Evolutionary conservation across 2,113 vertebrate genomes (phyloP), one percentile per base, ranked within the genome.

Genomic region (Oncorhynchus clarkii): DNA sequence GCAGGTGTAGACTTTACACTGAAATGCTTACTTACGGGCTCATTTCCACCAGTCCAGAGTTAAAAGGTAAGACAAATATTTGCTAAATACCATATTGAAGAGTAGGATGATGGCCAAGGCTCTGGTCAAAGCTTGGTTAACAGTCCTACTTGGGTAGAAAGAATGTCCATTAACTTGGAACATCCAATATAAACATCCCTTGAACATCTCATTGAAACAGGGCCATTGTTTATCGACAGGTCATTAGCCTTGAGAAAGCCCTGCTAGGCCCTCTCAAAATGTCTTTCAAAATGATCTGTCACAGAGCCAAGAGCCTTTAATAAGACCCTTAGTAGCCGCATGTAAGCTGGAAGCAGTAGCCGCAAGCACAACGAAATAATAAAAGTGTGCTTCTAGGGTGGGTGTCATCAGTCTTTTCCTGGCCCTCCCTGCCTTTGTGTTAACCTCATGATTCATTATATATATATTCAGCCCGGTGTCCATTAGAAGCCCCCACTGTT

Each of bases 391-490:
- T 49, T 39, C 71, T 31, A 24, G 18, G 1, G 70, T 1, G 31
- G 82, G 82, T 76, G 27, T 24, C 39, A 48, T 76, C 82, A 83
- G 87, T 86, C 84, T 68, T 71, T 49, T 67, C 66, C 51, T 4
- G 76, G 82, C 62, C 79, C 77, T 34, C 54, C 68, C 27, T 31
- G 67, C 5, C 8, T 39, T 3, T 76, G 45, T 76, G 78, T 80
- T 75, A 80, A 85, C 85, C 85, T 80, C 29, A 14, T 16, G 54
- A 67, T 77, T 80, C 71, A 51, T 72, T 71, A 45, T 72, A 18
- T 34, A 20, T 39, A 71, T 88, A 87, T 77, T 86, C 81, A 77
- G 22, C 68, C 54, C 70, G 71, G 84, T 80, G 78, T 84, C 67
- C 68, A 70, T 49, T 48, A 49, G 29, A 29, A 80, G 79, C 48